These are phyloP conservation scores for Tuberolachnus salignus DNA, from an alignment of 2,888 invertebrate genomes.

Conservation along the genomic window DNA sequence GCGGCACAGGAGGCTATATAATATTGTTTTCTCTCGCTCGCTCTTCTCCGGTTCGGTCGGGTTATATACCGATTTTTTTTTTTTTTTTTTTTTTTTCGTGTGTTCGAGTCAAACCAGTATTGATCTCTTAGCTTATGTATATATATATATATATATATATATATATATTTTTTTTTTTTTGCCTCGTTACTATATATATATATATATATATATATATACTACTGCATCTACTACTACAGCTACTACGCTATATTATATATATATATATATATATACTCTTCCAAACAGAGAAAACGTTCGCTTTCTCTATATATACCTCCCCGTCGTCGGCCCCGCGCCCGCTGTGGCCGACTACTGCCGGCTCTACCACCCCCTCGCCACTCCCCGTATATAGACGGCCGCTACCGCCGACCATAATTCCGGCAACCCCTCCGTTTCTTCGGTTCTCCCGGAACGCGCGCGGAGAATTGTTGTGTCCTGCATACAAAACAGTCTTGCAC, in stretches of 20 bases:
- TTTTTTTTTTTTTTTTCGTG: constrained; percentile 2
- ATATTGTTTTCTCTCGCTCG: background rate
- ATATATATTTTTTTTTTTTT: constrained; percentile 20
- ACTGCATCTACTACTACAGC: constrained; percentile 4
- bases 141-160: too few relatives aligned
- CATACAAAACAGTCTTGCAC: constrained; percentile 61
- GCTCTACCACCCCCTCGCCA: background rate
- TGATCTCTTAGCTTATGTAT: constrained; percentile 50
- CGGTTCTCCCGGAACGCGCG: constrained; percentile 59
- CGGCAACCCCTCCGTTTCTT: constrained; percentile 54
- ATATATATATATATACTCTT: constrained; percentile 30
- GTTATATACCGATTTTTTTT: background rate
- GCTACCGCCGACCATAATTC: constrained; percentile 56
- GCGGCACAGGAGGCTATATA: too few relatives aligned
- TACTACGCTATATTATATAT: background rate
- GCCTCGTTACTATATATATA: constrained; percentile 6
- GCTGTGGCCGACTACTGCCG: too few relatives aligned
- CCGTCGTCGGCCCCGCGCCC: background rate
- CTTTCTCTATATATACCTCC: constrained; percentile 21
- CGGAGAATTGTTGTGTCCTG: constrained; percentile 60
- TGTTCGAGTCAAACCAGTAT: constrained; percentile 52
- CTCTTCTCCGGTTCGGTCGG: constrained; percentile 6
- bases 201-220: constrained; percentile 4
- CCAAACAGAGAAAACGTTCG: constrained; percentile 33
- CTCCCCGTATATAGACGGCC: constrained; percentile 17